These are phyloP conservation scores for Hapalemur alaotrensis DNA, from an alignment of 2,797 vertebrate species.

Conservation along the genomic window DNA sequence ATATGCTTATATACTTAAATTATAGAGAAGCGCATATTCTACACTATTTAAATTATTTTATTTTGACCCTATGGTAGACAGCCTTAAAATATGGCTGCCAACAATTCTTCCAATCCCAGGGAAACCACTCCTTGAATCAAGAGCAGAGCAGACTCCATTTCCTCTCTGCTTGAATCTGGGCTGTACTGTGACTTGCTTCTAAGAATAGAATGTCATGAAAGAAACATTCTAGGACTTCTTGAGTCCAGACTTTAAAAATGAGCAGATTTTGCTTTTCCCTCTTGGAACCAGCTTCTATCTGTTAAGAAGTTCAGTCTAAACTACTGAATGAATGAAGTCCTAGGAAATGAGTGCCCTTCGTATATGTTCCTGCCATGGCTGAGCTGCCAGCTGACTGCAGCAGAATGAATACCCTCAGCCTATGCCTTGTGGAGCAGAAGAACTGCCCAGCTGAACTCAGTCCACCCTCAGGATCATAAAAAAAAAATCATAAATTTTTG, in stretches of 20 bases:
- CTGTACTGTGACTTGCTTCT: background rate
- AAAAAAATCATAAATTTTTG: background rate
- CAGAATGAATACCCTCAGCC: background rate
- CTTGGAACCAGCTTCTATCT: background rate
- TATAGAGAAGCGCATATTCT: background rate
- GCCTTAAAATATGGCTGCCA: background rate
- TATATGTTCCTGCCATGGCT: accelerated
- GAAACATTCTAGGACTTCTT: background rate
- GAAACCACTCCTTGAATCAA: background rate
- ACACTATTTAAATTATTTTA: background rate
- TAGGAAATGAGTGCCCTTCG: background rate
- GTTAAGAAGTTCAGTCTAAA: background rate
- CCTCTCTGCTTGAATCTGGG: background rate
- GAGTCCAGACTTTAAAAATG: background rate
- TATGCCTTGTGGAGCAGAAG: background rate
- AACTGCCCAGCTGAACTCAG: background rate
- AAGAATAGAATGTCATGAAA: background rate
- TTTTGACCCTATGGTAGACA: background rate
- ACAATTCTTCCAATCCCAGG: background rate
- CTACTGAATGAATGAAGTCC: background rate
- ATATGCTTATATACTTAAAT: conserved; percentile 20
- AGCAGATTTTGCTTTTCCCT: background rate
- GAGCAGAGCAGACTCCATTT: background rate
- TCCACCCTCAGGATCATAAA: no score
- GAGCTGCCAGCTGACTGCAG: background rate